Evolutionary conservation across 1,140 invertebrate genomes (phyloP).

Genomic region (Lasioglossum albipes): DNA sequence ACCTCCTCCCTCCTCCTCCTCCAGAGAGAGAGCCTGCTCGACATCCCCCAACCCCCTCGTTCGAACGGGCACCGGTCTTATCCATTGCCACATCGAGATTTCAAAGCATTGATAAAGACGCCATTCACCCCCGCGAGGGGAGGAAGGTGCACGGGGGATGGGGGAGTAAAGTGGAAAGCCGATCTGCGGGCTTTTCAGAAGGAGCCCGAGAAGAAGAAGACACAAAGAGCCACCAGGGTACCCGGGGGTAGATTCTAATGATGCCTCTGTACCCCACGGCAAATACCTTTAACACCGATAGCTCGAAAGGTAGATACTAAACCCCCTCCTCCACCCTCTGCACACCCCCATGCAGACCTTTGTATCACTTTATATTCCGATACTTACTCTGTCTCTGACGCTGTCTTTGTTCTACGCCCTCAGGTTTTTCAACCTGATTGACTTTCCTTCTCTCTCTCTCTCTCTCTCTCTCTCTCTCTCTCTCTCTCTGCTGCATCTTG

Average conservation of each 20-base stretch:
- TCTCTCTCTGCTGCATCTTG: too few species aligned
- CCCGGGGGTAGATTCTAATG: constrained; percentile 61
- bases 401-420: not conserved
- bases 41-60: constrained; percentile 5
- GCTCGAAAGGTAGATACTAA: constrained; percentile 36
- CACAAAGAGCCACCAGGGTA: constrained; percentile 55
- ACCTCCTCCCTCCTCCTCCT: too few species aligned
- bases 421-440: not conserved
- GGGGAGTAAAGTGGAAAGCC: constrained; percentile 4
- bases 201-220: not conserved
- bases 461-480: too few species aligned
- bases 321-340: not conserved
- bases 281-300: constrained; percentile 54
- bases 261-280: constrained; percentile 57
- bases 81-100: constrained; percentile 44
- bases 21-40: constrained; percentile 1
- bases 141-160: not conserved
- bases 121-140: constrained; percentile 32
- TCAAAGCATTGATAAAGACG: constrained; percentile 60
- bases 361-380: constrained; percentile 8
- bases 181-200: not conserved
- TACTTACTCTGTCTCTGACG: not conserved
- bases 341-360: constrained; percentile 11
- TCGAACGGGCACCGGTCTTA: not conserved
- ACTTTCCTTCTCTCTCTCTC: too few species aligned